A percentile compares a stretch with the other conserved stretches of the same genome.
Evolutionary conservation across 2,113 vertebrate genomes (phyloP).

Genomic region (Miniopterus natalensis): DNA sequence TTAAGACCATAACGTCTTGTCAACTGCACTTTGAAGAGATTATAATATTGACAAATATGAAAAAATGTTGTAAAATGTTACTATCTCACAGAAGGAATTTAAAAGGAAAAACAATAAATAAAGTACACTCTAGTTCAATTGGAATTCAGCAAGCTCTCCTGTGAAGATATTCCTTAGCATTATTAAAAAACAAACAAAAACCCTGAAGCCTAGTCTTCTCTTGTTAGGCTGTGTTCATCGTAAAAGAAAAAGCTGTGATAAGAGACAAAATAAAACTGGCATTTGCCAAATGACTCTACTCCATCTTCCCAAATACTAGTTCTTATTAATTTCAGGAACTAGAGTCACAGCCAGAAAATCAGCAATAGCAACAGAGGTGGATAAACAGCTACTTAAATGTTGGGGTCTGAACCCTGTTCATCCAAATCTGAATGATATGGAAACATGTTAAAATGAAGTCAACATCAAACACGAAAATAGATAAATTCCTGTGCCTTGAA

Average conservation of each 20-base stretch:
- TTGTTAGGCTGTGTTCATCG: not conserved
- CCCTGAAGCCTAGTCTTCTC: not conserved
- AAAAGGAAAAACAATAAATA: not conserved
- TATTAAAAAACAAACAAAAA: not conserved
- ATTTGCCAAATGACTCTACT: constrained; percentile 30
- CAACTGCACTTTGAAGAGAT: not conserved
- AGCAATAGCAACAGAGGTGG: not conserved
- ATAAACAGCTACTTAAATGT: not conserved
- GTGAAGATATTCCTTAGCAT: not conserved
- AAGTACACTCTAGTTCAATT: not conserved
- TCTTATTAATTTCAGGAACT: constrained; percentile 27
- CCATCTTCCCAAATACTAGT: not conserved
- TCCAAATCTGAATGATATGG: not conserved
- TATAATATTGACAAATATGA: not conserved
- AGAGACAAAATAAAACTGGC: not conserved
- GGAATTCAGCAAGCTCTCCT: not conserved
- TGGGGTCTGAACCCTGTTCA: not conserved
- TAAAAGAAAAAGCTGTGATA: not conserved
- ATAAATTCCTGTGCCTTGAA: not conserved
- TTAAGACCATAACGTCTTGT: not conserved
- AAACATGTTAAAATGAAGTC: not conserved
- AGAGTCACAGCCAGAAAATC: not conserved
- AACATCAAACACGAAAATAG: not conserved
- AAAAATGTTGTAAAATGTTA: not conserved
- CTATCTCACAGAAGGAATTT: not conserved